These are phyloP conservation scores for Torymus aiolomorphi DNA, from an alignment of 2,888 invertebrate species.

Conservation along the genomic window DNA sequence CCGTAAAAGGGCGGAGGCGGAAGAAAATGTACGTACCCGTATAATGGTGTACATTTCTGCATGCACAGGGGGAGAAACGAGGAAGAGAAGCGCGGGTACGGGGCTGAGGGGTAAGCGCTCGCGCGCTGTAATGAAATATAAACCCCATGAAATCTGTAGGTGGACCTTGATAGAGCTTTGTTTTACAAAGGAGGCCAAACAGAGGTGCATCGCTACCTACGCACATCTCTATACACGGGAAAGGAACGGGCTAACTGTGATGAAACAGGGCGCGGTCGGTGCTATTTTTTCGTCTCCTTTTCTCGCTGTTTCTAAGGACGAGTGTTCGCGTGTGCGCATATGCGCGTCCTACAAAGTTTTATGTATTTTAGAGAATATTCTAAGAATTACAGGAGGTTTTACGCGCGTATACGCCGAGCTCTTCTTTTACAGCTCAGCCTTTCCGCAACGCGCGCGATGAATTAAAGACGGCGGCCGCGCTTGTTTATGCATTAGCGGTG, in stretches of 20 bases:
- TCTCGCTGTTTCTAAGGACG: constrained; percentile 3
- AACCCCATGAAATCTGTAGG: constrained; percentile 60
- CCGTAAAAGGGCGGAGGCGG: constrained; percentile 2
- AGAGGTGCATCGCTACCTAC: too few relatives aligned
- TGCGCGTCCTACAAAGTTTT: constrained; percentile 22
- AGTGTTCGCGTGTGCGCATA: background rate
- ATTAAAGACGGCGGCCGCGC: too few relatives aligned
- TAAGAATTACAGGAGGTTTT: constrained; percentile 25
- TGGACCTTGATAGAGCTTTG: constrained; percentile 48
- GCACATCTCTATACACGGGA: too few relatives aligned
- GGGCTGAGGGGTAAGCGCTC: background rate
- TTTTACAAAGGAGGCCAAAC: constrained; percentile 25
- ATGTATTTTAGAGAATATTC: constrained; percentile 39
- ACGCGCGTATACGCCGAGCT: too few relatives aligned
- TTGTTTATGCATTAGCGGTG: too few relatives aligned
- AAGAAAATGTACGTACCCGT: too few relatives aligned
- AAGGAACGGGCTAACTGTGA: too few relatives aligned
- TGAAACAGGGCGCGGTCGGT: too few relatives aligned
- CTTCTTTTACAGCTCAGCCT: too few relatives aligned
- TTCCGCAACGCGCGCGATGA: too few relatives aligned
- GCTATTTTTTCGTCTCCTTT: background rate
- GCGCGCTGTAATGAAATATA: constrained; percentile 58
- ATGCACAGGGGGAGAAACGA: background rate
- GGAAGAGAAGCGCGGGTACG: constrained; percentile 8
- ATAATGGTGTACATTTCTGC: too few relatives aligned